Base-by-base conservation (phyloP, 37 sponge, comb jelly and placozoan species). In the Theonella swinhoei region DNA sequence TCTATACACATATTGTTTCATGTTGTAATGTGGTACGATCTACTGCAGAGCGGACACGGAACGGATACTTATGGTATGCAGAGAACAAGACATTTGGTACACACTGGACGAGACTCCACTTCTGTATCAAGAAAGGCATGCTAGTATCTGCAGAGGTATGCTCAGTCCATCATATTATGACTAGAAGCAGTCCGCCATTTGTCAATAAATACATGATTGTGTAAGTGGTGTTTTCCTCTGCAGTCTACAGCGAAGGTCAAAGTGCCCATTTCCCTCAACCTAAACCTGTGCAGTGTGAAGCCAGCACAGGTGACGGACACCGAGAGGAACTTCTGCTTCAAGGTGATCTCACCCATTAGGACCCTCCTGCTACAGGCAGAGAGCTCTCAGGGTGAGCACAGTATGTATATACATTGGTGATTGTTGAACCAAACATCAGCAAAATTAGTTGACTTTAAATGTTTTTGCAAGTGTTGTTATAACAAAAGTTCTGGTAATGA, bases 281-380 rank as follows among this genome's bases (percentile, higher is more conserved):
- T 94, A 39, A 91, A 88, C 64, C 80, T 94, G 37, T 94, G 95
- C 80, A 91, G 85, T 75, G 95, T 94, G 26, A 94, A 91, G 86
- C 87, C 88, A 59, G 83, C 83, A 61, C 64, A 61, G 42, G 69
- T 67, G 37, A 71, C 87, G 17, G 88, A 91, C 63, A 74, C 89
- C 32, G 95, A 95, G 38, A 77, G 95, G 26, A 95, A 88, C 80
- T 95, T 95, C 77, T 85, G 87, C 42, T 95, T 95, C 66, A 95
- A 91, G 54, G 83, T 95, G 4, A 95, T 73, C 8, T 94, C 94
- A 35, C 94, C 94, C 29, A 40, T 75, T 17, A 30, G 85, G 25
- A 85, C 80, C 0, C 74, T 96, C 11, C 68, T 96, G 4, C 81
- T 96, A 24, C 97, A 96, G 62, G 95, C 90, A 28, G 97, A 94